Evolutionary conservation across 2,888 invertebrate genomes (phyloP).

Genomic region (Ypsolopha scabrella): DNA sequence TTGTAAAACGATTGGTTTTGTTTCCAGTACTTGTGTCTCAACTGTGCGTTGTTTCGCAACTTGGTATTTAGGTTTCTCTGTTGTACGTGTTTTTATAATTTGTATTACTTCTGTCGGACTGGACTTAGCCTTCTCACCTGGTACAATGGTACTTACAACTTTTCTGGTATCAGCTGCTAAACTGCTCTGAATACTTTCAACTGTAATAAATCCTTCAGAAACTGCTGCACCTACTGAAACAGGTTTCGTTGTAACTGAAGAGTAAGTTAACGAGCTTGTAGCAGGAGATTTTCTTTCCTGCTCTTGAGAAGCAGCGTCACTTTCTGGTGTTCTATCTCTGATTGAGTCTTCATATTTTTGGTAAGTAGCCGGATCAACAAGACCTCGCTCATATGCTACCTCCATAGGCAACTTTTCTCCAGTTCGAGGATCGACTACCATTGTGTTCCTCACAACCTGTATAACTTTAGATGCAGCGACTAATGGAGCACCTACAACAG

Average conservation of each 20-base stretch:
- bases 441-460: slow-evolving; percentile 72
- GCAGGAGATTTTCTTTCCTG: slow-evolving; percentile 12
- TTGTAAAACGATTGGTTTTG: slow-evolving; percentile 78
- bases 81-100: slow-evolving; percentile 66
- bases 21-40: slow-evolving; percentile 71
- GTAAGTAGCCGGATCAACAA: slow-evolving; percentile 72
- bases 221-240: slow-evolving; percentile 72
- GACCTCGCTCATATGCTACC: slow-evolving; percentile 82
- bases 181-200: slow-evolving; percentile 61
- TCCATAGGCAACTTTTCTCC: slow-evolving; percentile 85
- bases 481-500: slow-evolving; percentile 80
- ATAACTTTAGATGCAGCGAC: slow-evolving; percentile 78
- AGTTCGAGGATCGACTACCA: slow-evolving; percentile 83
- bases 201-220: slow-evolving; percentile 65
- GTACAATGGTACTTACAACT: slow-evolving; percentile 19
- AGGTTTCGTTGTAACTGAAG: slow-evolving; percentile 46
- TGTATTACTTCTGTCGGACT: slow-evolving; percentile 66
- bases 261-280: slow-evolving; percentile 16
- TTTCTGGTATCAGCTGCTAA: slow-evolving; percentile 44
- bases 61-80: slow-evolving; percentile 76
- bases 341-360: slow-evolving; percentile 63
- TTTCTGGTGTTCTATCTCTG: slow-evolving; percentile 40
- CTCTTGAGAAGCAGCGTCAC: slow-evolving; percentile 11
- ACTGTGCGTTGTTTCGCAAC: slow-evolving; percentile 71
- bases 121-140: slow-evolving; percentile 20